A percentile compares a stretch with the other conserved stretches of the same genome.
Conservation (phyloP, 2,888 invertebrate genomes). For the Hedya salicella region DNA sequence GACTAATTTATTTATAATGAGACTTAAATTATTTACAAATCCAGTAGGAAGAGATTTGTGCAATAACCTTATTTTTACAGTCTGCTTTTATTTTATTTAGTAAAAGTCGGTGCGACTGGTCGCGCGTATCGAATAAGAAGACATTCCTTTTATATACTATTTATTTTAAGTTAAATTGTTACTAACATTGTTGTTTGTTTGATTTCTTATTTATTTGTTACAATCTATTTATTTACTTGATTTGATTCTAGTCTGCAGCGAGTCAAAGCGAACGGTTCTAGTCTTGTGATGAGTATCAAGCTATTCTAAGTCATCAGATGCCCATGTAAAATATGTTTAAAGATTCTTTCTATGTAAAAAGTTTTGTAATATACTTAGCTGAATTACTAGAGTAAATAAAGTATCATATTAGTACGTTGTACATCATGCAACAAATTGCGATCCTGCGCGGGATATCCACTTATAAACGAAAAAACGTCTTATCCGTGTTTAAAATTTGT, state of each 20-base stretch:
- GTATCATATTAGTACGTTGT: conserved; percentile 25
- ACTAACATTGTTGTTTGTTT: conserved; percentile 42
- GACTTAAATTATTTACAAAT: conserved; percentile 38
- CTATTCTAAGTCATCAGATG: conserved; percentile 36
- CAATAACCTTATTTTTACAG: conserved; percentile 54
- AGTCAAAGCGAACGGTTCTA: conserved; percentile 36
- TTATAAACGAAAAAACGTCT: conserved; percentile 1
- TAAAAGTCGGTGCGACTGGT: conserved; percentile 9
- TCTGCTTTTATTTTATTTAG: conserved; percentile 50
- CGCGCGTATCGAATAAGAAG: conserved; percentile 55
- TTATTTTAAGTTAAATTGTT: conserved; percentile 42
- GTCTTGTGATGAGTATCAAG: conserved; percentile 46
- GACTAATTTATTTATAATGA: conserved; percentile 40
- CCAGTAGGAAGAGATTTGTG: conserved; percentile 56
- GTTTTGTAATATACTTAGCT: conserved; percentile 42
- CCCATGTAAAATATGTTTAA: conserved; percentile 32
- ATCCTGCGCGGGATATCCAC: conserved; percentile 13
- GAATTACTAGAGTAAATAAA: conserved; percentile 40
- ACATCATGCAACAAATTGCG: conserved; percentile 8
- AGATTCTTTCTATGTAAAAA: conserved; percentile 34
- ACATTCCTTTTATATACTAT: conserved; percentile 52
- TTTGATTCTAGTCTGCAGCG: conserved; percentile 44
- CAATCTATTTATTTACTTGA: conserved; percentile 38
- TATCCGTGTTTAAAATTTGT: conserved; percentile 36
- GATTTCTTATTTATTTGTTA: conserved; percentile 42